A percentile compares a stretch with the other conserved stretches of the same genome.
These are phyloP conservation scores for Salvelinus fontinalis DNA, from an alignment of 2,113 vertebrate species.

Conservation along the genomic window DNA sequence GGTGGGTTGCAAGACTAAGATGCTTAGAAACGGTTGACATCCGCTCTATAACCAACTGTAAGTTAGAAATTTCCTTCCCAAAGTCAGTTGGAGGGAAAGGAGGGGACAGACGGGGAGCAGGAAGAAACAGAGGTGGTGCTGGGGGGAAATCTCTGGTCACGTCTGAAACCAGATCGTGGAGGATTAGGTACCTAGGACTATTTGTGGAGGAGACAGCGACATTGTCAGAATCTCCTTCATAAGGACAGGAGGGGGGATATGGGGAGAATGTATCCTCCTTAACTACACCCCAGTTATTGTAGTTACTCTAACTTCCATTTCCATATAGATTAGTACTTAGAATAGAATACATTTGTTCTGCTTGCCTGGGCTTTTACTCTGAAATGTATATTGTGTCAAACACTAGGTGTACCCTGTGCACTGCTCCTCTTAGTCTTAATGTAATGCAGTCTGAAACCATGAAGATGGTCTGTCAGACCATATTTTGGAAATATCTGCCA, in stretches of 20 bases:
- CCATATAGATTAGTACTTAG: too few species aligned
- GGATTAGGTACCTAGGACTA: slow-evolving; percentile 73
- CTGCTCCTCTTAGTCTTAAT: too few species aligned
- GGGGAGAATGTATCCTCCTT: too few species aligned
- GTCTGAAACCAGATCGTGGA: slow-evolving; percentile 74
- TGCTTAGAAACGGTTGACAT: slow-evolving; percentile 38
- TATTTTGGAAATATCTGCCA: too few species aligned
- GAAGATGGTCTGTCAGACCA: too few species aligned
- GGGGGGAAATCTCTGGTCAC: slow-evolving; percentile 66
- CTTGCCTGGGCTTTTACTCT: too few species aligned
- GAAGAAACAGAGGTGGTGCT: slow-evolving; percentile 52
- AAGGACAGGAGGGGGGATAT: slow-evolving; percentile 45
- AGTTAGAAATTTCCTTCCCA: slow-evolving; percentile 68
- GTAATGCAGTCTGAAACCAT: too few species aligned
- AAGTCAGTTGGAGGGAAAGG: slow-evolving; percentile 66
- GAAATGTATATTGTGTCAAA: too few species aligned
- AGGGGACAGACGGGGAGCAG: slow-evolving; percentile 52
- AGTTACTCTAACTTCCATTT: too few species aligned
- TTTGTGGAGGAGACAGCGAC: slow-evolving; percentile 80
- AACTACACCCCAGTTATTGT: too few species aligned
- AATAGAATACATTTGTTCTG: too few species aligned
- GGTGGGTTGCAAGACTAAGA: slow-evolving; percentile 1
- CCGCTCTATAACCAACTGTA: slow-evolving; percentile 64
- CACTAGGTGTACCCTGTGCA: too few species aligned
- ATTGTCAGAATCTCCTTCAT: slow-evolving; percentile 74